Conservation (phyloP, 2,888 invertebrate species). For the Abrostola triplasia region DNA sequence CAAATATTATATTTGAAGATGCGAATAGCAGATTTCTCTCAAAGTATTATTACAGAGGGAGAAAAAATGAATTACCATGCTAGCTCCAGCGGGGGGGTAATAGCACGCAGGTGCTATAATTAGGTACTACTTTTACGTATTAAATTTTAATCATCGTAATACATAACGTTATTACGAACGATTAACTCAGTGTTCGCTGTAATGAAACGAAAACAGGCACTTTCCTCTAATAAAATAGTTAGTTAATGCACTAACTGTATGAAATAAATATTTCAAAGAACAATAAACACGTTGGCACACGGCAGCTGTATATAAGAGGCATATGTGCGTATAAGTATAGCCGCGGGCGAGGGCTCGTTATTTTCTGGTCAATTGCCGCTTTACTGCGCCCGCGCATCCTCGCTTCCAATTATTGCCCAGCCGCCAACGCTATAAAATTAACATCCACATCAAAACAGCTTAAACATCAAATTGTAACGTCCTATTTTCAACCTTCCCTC, state of each 20-base stretch:
- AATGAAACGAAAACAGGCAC: background rate
- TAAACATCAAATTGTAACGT: slow-evolving; percentile 43
- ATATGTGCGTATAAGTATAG: slow-evolving; percentile 73
- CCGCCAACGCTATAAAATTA: slow-evolving; percentile 85
- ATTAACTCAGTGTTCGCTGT: background rate
- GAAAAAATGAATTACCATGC: no score
- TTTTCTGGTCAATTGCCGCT: slow-evolving; percentile 88
- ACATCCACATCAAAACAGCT: slow-evolving; percentile 54
- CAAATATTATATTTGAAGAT: no score
- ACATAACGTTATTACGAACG: background rate
- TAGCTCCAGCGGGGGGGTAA: no score
- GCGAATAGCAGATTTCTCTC: no score
- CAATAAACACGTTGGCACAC: slow-evolving; percentile 73
- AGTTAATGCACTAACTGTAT: slow-evolving; percentile 53
- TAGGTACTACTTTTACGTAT: background rate
- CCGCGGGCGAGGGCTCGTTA: slow-evolving; percentile 82
- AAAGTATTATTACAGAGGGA: no score
- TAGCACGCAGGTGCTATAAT: no score
- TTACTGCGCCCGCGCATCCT: slow-evolving; percentile 87
- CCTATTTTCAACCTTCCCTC: slow-evolving; percentile 48
- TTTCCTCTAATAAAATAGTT: background rate
- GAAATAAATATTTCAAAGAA: slow-evolving; percentile 70
- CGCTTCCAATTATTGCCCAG: slow-evolving; percentile 86
- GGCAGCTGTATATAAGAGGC: slow-evolving; percentile 81
- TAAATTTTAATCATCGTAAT: background rate